Evolutionary conservation across 2,797 vertebrate species (phyloP).

Genomic region (Diplodus sargus): DNA sequence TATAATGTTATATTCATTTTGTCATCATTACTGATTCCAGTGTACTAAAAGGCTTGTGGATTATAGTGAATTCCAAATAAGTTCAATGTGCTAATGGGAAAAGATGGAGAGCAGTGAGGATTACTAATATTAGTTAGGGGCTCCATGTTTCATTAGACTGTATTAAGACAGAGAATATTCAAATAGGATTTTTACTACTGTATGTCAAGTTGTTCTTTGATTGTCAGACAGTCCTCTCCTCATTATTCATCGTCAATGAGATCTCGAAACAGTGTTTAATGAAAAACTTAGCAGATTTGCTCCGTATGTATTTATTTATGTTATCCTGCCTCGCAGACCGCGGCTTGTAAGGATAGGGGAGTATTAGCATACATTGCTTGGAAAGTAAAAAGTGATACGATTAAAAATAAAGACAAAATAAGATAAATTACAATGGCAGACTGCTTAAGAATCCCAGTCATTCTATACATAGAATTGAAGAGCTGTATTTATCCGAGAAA

Average conservation of each 20-base stretch:
- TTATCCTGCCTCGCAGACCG: constrained; percentile 23
- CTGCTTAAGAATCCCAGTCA: constrained; percentile 83
- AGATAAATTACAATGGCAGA: constrained; percentile 83
- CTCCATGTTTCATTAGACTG: constrained; percentile 78
- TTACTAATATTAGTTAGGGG: constrained; percentile 81
- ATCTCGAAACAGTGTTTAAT: constrained; percentile 53
- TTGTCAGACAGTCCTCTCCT: constrained; percentile 58
- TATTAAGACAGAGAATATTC: constrained; percentile 72
- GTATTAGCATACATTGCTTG: constrained; percentile 43
- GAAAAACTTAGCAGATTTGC: constrained; percentile 47
- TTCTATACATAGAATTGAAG: constrained; percentile 96
- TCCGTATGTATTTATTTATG: constrained; percentile 57
- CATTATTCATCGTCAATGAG: constrained; percentile 62
- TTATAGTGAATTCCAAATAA: constrained; percentile 84
- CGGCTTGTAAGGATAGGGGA: constrained; percentile 28
- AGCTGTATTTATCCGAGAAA: constrained; percentile 94
- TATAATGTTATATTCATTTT: constrained; percentile 85
- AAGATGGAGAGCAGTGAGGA: constrained; percentile 74
- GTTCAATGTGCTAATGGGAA: constrained; percentile 80
- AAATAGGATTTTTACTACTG: constrained; percentile 51
- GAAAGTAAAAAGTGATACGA: constrained; percentile 60
- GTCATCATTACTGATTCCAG: constrained; percentile 82
- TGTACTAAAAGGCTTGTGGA: constrained; percentile 80
- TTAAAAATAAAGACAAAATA: constrained; percentile 70
- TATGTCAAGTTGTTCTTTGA: constrained; percentile 74